phyloP scores from a whole-genome alignment of 1,140 invertebrate genomes.

The Holotrichia oblita region DNA sequence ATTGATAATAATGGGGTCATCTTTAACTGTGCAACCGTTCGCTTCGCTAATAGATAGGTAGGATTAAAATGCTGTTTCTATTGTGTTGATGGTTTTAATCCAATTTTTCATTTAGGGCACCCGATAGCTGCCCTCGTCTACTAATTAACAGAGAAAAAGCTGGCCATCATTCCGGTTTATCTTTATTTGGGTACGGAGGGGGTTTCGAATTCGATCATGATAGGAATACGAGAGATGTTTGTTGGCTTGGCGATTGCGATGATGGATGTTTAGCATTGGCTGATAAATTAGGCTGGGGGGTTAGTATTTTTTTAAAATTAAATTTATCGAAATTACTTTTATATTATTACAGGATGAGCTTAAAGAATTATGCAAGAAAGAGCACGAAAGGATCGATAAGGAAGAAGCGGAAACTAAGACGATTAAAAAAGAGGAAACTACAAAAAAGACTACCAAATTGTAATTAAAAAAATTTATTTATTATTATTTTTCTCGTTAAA shows the following conservation, averaged over 20 bases:
- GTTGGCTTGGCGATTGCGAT: conserved; percentile 88
- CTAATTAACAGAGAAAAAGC: conserved; percentile 87
- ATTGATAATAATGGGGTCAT: conserved; percentile 95
- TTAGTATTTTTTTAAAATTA: conserved; percentile 58
- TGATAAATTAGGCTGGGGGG: conserved; percentile 84
- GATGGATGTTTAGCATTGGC: conserved; percentile 82
- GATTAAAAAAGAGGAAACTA: conserved; percentile 35
- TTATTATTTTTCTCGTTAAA: background rate
- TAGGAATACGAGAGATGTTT: conserved; percentile 81
- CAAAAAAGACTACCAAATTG: conserved; percentile 38
- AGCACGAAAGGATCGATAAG: conserved; percentile 65
- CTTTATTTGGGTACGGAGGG: conserved; percentile 66
- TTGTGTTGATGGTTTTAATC: background rate
- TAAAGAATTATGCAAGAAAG: conserved; percentile 65
- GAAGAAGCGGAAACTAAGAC: conserved; percentile 41
- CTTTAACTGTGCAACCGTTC: conserved; percentile 94
- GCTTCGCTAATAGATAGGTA: conserved; percentile 86
- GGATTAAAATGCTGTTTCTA: conserved; percentile 52
- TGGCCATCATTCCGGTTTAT: conserved; percentile 66
- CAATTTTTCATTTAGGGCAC: conserved; percentile 71
- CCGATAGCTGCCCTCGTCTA: conserved; percentile 76
- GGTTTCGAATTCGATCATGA: conserved; percentile 75
- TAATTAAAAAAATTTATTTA: conserved; percentile 35
- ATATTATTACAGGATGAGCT: conserved; percentile 67
- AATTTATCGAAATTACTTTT: conserved; percentile 39